Percentiles rank a stretch among this genome's conserved stretches.
Evolutionary conservation across 2,113 vertebrate species (phyloP).

Genomic region (Tenebrosternarchus preto): DNA sequence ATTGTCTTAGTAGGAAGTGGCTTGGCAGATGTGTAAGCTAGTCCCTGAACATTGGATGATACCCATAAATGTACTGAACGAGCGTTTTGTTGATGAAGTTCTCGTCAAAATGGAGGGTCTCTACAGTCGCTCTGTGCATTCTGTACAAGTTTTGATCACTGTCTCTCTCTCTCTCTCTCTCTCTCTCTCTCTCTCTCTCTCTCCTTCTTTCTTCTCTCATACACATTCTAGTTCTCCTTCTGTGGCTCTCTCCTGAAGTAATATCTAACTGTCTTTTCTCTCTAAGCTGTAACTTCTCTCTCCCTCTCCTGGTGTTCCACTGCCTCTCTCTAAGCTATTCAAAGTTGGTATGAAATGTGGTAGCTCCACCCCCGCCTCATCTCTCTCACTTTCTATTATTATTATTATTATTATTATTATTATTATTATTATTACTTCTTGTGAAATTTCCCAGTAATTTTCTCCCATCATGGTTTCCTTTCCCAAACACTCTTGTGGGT

Average conservation of each 20-base stretch:
- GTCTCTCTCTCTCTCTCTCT: constrained; percentile 67
- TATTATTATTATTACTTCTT: constrained; percentile 1
- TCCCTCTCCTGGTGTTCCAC: constrained; percentile 72
- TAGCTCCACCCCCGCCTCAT: constrained; percentile 56
- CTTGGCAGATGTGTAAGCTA: constrained; percentile 15
- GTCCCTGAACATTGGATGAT: constrained; percentile 27
- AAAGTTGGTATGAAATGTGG: constrained; percentile 89
- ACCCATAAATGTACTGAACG: constrained; percentile 53
- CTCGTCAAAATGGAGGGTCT: constrained; percentile 79
- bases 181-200: constrained; percentile 55
- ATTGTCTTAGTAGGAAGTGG: background rate
- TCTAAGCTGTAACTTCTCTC: constrained; percentile 68
- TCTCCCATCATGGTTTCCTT: constrained; percentile 49
- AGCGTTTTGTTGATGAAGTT: constrained; percentile 70
- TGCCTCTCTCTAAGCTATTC: constrained; percentile 71
- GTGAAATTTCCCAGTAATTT: constrained; percentile 49
- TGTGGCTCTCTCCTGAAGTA: constrained; percentile 63
- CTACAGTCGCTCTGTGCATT: constrained; percentile 81
- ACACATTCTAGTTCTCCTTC: constrained; percentile 9
- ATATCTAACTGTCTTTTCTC: constrained; percentile 60
- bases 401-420: constrained; percentile 14
- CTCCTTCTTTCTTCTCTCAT: constrained; percentile 18
- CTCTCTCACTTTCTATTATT: constrained; percentile 34
- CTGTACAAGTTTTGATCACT: constrained; percentile 84
- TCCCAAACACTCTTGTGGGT: constrained; percentile 52